Evolutionary conservation across 2,113 vertebrate species (phyloP), one percentile per base, ranked within the genome.

Genomic region (Camelus bactrianus): DNA sequence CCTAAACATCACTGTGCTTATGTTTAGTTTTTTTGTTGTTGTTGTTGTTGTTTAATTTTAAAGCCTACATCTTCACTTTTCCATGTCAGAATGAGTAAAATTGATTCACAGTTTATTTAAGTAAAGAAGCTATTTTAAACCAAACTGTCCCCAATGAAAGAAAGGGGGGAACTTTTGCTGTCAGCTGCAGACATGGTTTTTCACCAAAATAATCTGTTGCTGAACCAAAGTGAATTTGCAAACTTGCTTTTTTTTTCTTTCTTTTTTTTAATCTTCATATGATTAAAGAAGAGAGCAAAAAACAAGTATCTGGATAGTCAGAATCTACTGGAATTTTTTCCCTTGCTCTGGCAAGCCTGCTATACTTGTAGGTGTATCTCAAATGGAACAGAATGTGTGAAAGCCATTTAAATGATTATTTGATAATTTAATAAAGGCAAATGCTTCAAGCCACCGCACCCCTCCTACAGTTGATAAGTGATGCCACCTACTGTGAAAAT

Each of bases 1-100:
- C 88, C 95, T 94, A 83, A 98, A 96, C 86, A 76, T 83, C 77
- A 30, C 96, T 84, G 84, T 93, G 92, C 93, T 93, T 91, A 67
- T 97, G 14, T 97, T 97, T 95, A 97, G 95, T 42, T 42, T 42
- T 42, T 38, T 38, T 38, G 4, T 42, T 42, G 38, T 42, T 42
- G 38, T 42, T 42, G 38, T 97, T 98, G 52, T 93, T 95, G 96
- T 58, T 54, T 22, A 50, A 97, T 97, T 98, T 96, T 97, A 97
- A 98, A 98, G 73, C 85, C 89, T 93, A 6, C 48, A 90, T 98
- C 93, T 96, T 98, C 93, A 97, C 97, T 73, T 97, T 98, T 95
- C 94, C 95, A 95, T 96, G 96, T 98, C 95, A 98, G 91, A 86
- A 97, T 97, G 92, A 97, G 91, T 95, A 97, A 98, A 98, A 97